Conservation (phyloP, 2,888 invertebrate genomes). For the Ichneumon xanthorius region DNA sequence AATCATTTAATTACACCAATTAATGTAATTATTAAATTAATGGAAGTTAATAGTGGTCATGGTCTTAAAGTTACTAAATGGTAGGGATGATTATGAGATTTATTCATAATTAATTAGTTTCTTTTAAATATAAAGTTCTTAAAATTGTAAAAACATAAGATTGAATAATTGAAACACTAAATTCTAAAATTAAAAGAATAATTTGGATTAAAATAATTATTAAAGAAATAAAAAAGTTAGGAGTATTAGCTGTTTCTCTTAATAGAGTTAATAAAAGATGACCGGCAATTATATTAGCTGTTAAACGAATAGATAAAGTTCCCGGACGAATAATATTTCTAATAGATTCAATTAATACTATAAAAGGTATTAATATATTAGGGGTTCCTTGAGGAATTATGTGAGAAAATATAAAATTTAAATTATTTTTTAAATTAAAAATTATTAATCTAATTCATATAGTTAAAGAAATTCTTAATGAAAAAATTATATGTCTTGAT, state of each 20-base stretch:
- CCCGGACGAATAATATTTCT: slow-evolving; percentile 90
- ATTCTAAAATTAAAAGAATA: slow-evolving; percentile 86
- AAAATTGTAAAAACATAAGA: slow-evolving; percentile 89
- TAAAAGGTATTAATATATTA: slow-evolving; percentile 88
- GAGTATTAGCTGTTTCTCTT: slow-evolving; percentile 84
- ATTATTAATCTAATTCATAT: slow-evolving; percentile 89
- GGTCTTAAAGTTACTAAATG: slow-evolving; percentile 89
- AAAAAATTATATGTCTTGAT: slow-evolving; percentile 88
- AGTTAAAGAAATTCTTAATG: slow-evolving; percentile 86
- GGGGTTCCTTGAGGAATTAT: slow-evolving; percentile 90
- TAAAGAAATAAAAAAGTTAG: slow-evolving; percentile 79
- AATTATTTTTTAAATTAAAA: slow-evolving; percentile 88
- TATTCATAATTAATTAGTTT: slow-evolving; percentile 86
- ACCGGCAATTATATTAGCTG: slow-evolving; percentile 92
- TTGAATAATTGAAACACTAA: slow-evolving; percentile 89
- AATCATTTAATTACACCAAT: slow-evolving; percentile 88
- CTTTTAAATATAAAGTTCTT: slow-evolving; percentile 89
- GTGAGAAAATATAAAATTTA: slow-evolving; percentile 88
- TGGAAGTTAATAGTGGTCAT: slow-evolving; percentile 87
- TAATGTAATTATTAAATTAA: slow-evolving; percentile 87
- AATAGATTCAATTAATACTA: slow-evolving; percentile 91
- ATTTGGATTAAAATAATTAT: slow-evolving; percentile 85
- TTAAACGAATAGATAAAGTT: slow-evolving; percentile 90
- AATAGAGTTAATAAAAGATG: slow-evolving; percentile 89
- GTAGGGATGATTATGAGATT: slow-evolving; percentile 79